Conservation (phyloP, 1,140 invertebrate species). For the Hirudo medicinalis region DNA sequence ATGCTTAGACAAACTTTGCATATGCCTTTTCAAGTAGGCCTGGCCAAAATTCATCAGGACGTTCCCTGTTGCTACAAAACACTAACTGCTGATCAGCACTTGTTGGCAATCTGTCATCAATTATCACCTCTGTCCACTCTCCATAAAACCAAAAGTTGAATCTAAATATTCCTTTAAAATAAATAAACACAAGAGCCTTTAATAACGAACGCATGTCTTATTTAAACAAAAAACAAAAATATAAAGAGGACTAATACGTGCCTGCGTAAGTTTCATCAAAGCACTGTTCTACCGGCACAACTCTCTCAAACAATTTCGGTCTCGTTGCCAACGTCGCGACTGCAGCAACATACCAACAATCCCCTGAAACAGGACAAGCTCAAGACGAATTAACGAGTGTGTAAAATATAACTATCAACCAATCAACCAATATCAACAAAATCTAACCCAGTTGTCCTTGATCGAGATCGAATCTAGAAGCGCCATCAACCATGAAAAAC, state of each 20-base stretch:
- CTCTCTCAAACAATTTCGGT: constrained; percentile 17
- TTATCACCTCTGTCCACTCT: constrained; percentile 59
- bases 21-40: constrained; percentile 68
- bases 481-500: constrained; percentile 31
- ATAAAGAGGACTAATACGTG: neutral
- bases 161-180: constrained; percentile 42
- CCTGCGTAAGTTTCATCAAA: constrained; percentile 14
- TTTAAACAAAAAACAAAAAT: no score
- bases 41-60: constrained; percentile 63
- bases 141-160: constrained; percentile 67
- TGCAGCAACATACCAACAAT: constrained; percentile 26
- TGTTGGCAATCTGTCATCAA: constrained; percentile 59
- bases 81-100: constrained; percentile 52
- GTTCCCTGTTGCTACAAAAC: constrained; percentile 52
- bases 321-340: constrained; percentile 20
- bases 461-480: constrained; percentile 49
- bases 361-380: constrained; percentile 18
- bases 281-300: constrained; percentile 19
- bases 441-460: constrained; percentile 50
- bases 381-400: neutral
- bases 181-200: neutral
- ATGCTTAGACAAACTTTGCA: constrained; percentile 52
- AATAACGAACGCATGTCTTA: no score
- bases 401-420: neutral
- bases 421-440: neutral